These are phyloP conservation scores for Cettia cetti DNA, from an alignment of 2,113 vertebrate species.

Conservation along the genomic window DNA sequence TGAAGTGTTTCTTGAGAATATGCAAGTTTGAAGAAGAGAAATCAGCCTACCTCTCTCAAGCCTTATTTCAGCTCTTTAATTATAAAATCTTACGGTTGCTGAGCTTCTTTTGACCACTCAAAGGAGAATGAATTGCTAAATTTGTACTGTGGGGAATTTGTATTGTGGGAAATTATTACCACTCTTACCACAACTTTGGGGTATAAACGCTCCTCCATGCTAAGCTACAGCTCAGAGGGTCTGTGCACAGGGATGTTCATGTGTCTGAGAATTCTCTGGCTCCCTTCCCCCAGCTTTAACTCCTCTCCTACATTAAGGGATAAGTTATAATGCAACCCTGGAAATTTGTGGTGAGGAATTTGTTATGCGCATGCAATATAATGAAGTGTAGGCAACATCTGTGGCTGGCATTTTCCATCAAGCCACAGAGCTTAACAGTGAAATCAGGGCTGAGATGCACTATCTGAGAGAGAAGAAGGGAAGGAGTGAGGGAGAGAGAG, in stretches of 20 bases:
- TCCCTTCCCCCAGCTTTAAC: background rate
- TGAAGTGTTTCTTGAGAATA: background rate
- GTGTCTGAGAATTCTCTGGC: background rate
- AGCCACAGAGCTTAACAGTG: background rate
- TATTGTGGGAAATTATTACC: conserved; percentile 13
- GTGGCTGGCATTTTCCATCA: background rate
- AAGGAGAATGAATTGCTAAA: conserved; percentile 24
- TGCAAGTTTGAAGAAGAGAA: conserved; percentile 26
- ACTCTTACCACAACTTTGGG: background rate
- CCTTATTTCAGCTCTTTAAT: conserved; percentile 24
- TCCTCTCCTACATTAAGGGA: background rate
- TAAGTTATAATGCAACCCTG: background rate
- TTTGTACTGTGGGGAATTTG: background rate
- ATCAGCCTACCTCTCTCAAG: conserved; percentile 6
- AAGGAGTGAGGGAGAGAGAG: background rate
- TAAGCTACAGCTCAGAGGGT: background rate
- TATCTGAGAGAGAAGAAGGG: background rate
- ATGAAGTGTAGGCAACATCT: background rate
- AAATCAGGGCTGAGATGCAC: background rate
- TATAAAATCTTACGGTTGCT: background rate
- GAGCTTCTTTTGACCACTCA: conserved; percentile 22
- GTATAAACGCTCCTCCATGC: background rate
- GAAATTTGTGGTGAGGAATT: background rate
- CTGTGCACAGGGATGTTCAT: fast-evolving
- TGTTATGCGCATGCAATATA: background rate